phyloP scores from a whole-genome alignment of 1,140 invertebrate species.

The Drosophila virilis region DNA sequence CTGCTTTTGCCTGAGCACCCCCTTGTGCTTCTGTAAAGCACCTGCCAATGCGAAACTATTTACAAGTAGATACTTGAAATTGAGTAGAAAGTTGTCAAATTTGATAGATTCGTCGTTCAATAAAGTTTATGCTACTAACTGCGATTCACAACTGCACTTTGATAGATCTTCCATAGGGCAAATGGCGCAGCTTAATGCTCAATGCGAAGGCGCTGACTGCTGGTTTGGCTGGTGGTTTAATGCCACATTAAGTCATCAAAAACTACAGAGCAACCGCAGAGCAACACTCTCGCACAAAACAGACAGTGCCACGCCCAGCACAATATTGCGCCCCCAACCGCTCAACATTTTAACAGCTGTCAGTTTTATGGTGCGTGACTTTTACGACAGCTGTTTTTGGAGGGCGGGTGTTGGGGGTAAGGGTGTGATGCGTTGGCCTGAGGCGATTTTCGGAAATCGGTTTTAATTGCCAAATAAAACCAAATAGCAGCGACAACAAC shows the following conservation, averaged over 20 bases:
- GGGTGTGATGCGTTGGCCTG: slow-evolving; percentile 26
- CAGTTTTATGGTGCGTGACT: slow-evolving; percentile 80
- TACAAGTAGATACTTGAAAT: not conserved
- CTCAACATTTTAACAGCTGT: slow-evolving; percentile 75
- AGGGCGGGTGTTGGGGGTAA: not conserved
- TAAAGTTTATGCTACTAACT: slow-evolving; percentile 28
- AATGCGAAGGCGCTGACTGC: not conserved
- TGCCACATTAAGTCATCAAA: slow-evolving; percentile 75
- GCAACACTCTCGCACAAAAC: slow-evolving; percentile 18
- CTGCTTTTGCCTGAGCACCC: too few relatives aligned
- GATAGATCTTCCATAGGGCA: slow-evolving; percentile 7
- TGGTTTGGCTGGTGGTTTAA: slow-evolving; percentile 48
- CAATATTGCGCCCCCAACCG: not conserved
- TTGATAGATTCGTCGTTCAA: slow-evolving; percentile 21
- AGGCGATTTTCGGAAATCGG: slow-evolving; percentile 74
- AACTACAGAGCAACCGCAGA: slow-evolving; percentile 44
- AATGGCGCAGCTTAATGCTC: slow-evolving; percentile 11
- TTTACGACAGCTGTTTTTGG: slow-evolving; percentile 68
- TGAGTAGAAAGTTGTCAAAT: slow-evolving; percentile 1
- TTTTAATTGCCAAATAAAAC: slow-evolving; percentile 80
- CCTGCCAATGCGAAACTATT: slow-evolving; percentile 1
- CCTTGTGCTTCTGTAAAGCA: too few relatives aligned
- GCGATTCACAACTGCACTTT: slow-evolving; percentile 25
- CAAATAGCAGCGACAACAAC: slow-evolving; percentile 54
- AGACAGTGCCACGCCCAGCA: not conserved